Evolutionary conservation across 2,113 vertebrate species (phyloP).

Genomic region (Trachemys scripta): DNA sequence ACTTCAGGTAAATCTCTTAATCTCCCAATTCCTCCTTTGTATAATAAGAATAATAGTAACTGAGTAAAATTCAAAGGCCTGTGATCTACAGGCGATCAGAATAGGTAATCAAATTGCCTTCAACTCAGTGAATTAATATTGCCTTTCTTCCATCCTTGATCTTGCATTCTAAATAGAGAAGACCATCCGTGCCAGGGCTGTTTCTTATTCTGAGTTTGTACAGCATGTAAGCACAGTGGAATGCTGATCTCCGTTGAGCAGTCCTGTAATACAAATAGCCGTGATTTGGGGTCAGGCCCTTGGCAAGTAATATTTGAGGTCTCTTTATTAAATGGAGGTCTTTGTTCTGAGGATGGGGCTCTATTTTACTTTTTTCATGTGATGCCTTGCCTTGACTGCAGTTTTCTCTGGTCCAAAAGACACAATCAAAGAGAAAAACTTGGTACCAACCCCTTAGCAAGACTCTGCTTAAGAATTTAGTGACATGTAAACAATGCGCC

Average conservation of each 20-base stretch:
- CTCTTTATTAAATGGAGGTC: not conserved
- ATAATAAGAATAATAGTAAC: not conserved
- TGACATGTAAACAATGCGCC: slow-evolving; percentile 25
- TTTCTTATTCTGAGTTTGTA: not conserved
- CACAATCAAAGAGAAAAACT: not conserved
- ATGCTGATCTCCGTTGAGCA: not conserved
- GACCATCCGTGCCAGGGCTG: not conserved
- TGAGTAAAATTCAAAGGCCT: not conserved
- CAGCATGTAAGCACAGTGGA: not conserved
- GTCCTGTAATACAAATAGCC: not conserved
- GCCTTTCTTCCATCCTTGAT: not conserved
- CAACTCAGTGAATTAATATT: not conserved
- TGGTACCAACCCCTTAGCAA: not conserved
- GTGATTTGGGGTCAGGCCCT: not conserved
- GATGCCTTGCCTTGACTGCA: not conserved
- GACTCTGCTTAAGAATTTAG: not conserved
- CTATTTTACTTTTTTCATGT: not conserved
- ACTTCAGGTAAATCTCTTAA: not conserved
- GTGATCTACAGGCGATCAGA: not conserved
- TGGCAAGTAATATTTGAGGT: not conserved
- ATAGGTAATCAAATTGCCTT: not conserved
- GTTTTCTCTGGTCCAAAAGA: not conserved
- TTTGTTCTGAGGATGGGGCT: not conserved
- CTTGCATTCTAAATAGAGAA: no score
- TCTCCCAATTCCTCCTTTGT: not conserved